Percentiles rank a stretch among this genome's conserved stretches.
Conservation (phyloP, 2,888 invertebrate species). For the Drepana falcataria region DNA sequence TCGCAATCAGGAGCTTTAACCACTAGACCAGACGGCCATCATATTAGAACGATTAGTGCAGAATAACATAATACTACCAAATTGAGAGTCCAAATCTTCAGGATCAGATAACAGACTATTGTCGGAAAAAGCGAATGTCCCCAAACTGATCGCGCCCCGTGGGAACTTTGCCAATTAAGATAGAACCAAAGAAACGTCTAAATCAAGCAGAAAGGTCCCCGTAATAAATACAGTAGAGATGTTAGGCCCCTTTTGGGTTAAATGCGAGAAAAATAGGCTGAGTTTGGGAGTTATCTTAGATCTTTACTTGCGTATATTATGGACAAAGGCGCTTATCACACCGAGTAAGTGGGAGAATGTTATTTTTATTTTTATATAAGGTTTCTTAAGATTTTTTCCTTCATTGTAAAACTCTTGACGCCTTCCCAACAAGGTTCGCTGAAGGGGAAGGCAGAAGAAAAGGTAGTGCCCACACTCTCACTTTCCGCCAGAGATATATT, state of each 20-base stretch:
- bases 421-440: no score
- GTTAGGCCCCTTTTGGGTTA: conserved; percentile 40
- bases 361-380: no score
- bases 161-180: conserved; percentile 68
- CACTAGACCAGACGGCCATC: no score
- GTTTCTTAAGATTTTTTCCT: no score
- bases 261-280: conserved; percentile 64
- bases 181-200: conserved; percentile 45
- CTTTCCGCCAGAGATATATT: no score
- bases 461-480: no score
- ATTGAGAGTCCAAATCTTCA: background rate
- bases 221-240: conserved; percentile 63
- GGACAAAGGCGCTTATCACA: conserved; percentile 20
- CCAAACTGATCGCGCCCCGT: conserved; percentile 31
- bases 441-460: no score
- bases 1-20: no score
- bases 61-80: background rate
- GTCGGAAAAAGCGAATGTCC: conserved; percentile 6
- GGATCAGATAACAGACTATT: background rate
- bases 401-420: no score
- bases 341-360: conserved; percentile 7
- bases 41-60: no score
- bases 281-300: conserved; percentile 49
- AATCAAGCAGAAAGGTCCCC: conserved; percentile 63
- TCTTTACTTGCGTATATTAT: conserved; percentile 50